Conservation (phyloP, 1,140 invertebrate genomes). For the Caenorhabditis inopinata region DNA sequence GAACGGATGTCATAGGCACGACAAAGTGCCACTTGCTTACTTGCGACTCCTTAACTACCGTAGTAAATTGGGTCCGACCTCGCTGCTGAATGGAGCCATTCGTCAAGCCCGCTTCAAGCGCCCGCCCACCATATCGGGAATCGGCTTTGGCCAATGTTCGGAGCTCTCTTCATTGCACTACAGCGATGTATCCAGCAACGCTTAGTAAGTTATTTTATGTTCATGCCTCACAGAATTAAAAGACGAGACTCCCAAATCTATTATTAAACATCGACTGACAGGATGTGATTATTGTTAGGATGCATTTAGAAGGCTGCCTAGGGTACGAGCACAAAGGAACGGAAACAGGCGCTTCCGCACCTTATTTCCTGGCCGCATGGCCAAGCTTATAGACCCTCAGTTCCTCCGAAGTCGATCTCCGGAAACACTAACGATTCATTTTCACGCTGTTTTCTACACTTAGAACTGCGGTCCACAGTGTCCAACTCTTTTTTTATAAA, state of each 20-base stretch:
- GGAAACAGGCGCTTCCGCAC: conserved; percentile 30
- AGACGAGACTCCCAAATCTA: not conserved
- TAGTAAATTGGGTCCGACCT: not conserved
- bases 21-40: conserved; percentile 3
- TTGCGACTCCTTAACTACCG: conserved; percentile 13
- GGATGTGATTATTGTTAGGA: conserved; percentile 34
- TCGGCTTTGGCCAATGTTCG: not conserved
- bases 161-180: conserved; percentile 22
- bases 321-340: conserved; percentile 33
- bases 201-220: conserved; percentile 24
- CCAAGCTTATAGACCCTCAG: not conserved
- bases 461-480: too few species aligned
- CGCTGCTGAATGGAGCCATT: conserved; percentile 25
- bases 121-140: conserved; percentile 1
- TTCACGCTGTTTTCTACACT: not conserved
- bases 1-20: conserved; percentile 10
- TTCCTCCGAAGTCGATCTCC: conserved; percentile 30
- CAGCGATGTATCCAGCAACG: conserved; percentile 16
- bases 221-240: conserved; percentile 3
- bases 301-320: not conserved
- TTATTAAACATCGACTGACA: conserved; percentile 12
- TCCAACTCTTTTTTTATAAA: not conserved
- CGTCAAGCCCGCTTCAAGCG: not conserved
- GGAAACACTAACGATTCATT: conserved; percentile 29
- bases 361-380: conserved; percentile 17